Base-by-base conservation (phyloP, 2,888 invertebrate species). In the Pristionchus japonicus region DNA sequence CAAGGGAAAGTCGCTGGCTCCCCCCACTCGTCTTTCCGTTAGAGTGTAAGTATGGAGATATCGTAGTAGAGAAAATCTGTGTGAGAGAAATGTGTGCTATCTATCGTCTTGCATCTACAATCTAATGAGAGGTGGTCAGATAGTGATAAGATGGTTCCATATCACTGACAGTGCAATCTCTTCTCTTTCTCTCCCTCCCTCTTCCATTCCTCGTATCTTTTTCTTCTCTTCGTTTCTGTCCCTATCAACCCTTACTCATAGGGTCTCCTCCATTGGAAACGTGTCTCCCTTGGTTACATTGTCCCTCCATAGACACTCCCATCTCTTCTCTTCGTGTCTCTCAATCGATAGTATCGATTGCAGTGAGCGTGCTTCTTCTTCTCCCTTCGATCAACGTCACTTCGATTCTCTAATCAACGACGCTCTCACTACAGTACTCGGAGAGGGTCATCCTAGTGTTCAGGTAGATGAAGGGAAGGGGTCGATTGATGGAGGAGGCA, bases 361-460 rank as follows among this genome's bases (percentile, higher is more conserved):
- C 34, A 87, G 87, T n/a, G 87, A 87, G 52, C 87, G 87, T 31
- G 20, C 49, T 31, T 49, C 87, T 40, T 31, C 70, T 57, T 31
- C 23, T 40, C 88, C 34, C 40, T 90, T 91, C 82, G 37, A 82
- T n/a, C 88, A 89, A 77, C 86, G 88, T 67, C 86, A 92, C 84
- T 93, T 93, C 88, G 89, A 90, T 70, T 88, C 88, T 34, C 89
- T 92, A 61, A 90, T 93, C 37, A 86, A 88, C 85, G 89, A 91
- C 37, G 92, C 92, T 6, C 88, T 93, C 57, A 80, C 89, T 20
- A 88, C 88, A 34, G 83, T 91, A 85, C 89, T 91, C 34, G 91
- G 92, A 27, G 70, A 74, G 77, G 52, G 61, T 6, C 74, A 70
- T 70, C 87, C 87, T 1, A 34, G 52, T 47, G 70, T 74, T 3